Evolutionary conservation across 2,797 vertebrate species (phyloP), one percentile per base, ranked within the genome.

Genomic region (Alcedo atthis): DNA sequence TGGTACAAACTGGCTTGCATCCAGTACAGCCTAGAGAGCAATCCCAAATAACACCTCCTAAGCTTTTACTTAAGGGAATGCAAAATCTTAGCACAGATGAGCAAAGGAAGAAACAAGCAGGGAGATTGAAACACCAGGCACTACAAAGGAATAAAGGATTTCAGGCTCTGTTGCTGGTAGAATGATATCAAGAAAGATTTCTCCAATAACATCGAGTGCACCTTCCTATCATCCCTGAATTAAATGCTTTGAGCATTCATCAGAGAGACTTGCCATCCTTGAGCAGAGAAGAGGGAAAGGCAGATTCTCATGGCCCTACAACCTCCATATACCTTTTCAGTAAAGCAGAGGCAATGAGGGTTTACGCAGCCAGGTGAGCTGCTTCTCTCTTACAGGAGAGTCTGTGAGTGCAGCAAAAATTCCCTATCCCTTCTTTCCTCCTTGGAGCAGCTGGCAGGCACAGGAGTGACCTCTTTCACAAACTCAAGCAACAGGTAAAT

Each of bases 401-500:
- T 33, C 28, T 51, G 14, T 0, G 4, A 22, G 33, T 2, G 0
- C 51, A 32, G n/a, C 1, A 1, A n/a, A 49, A 40, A 20, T 33
- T 10, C 28, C 32, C 35, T 57, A 8, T 9, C 7, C 9, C 25
- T 66, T 55, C 66, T 51, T 82, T 22, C 13, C 37, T 82, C n/a
- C 25, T 59, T 2, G 0, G 17, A 81, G 45, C 11, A 53, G 17
- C 10, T 67, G 37, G 16, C 81, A 12, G 62, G 2, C 17, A 33
- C 25, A 70, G 53, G 19, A 59, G 45, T 1, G 2, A 14, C 24
- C n/a, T 35, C 46, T 69, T 79, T 70, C 20, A 48, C 86, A 51
- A 77, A 26, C 10, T 37, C 1, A 0, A 4, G 32, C 43, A 66
- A 40, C 19, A 42, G 7, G 8, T 55, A 76, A 69, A 84, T 53